phyloP scores from a whole-genome alignment of 1,140 invertebrate species.

The Cotesia chilonis region DNA sequence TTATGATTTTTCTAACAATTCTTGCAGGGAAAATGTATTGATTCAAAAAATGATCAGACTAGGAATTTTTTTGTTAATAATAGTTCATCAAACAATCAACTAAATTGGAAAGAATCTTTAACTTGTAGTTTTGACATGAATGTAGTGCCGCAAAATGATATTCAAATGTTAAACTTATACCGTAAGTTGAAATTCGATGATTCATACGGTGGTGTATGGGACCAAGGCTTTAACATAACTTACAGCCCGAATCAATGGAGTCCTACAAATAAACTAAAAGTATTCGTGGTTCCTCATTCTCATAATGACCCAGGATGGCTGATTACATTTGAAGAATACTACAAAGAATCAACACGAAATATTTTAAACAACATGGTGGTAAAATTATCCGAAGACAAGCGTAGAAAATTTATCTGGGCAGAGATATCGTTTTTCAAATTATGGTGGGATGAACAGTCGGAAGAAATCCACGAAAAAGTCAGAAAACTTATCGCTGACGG shows the following conservation, averaged over 20 bases:
- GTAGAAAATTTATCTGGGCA: conserved; percentile 96
- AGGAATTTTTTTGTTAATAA: conserved; percentile 49
- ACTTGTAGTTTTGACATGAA: conserved; percentile 52
- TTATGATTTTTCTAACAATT: conserved; percentile 21
- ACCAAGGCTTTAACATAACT: conserved; percentile 93
- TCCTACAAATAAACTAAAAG: conserved; percentile 82
- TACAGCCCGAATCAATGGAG: conserved; percentile 83
- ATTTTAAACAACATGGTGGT: conserved; percentile 92
- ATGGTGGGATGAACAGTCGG: conserved; percentile 88
- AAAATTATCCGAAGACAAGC: conserved; percentile 80
- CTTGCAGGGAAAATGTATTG: conserved; percentile 72
- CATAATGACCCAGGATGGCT: conserved; percentile 99
- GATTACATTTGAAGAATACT: conserved; percentile 96
- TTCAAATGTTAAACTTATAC: conserved; percentile 89
- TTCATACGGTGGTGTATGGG: conserved; percentile 96
- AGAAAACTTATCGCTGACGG: conserved; percentile 73
- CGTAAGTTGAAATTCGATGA: conserved; percentile 92
- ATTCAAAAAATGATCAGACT: conserved; percentile 72
- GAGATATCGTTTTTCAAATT: conserved; percentile 93
- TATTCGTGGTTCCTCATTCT: conserved; percentile 96
- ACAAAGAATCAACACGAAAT: conserved; percentile 82
- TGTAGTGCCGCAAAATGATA: conserved; percentile 55
- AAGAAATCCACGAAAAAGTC: conserved; percentile 74
- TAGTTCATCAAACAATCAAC: neutral
- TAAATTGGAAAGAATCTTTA: conserved; percentile 38